Evolutionary conservation across 2,113 vertebrate genomes (phyloP).

Genomic region (Dasyornis broadbenti): DNA sequence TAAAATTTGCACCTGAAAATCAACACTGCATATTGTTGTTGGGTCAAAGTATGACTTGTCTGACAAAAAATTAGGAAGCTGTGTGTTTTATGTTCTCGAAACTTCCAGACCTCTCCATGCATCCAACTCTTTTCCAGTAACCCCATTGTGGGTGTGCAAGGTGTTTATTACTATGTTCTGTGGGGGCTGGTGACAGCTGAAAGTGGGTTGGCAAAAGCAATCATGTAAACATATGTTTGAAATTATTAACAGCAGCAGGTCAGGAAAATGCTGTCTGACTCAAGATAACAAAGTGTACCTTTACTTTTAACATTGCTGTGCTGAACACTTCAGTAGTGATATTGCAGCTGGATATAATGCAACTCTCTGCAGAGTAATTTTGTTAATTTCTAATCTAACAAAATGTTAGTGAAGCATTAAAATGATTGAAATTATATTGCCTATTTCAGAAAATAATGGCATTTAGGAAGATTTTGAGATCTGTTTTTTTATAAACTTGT

Average conservation of each 20-base stretch:
- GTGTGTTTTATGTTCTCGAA: background rate
- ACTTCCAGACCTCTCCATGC: background rate
- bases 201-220: slow-evolving; percentile 13
- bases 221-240: background rate
- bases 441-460: background rate
- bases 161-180: slow-evolving; percentile 37
- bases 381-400: background rate
- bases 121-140: background rate
- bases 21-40: background rate
- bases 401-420: background rate
- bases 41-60: background rate
- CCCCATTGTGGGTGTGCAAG: background rate
- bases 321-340: background rate
- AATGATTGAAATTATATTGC: background rate
- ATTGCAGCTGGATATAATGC: background rate
- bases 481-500: background rate
- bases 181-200: slow-evolving; percentile 45
- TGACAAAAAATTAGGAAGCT: background rate
- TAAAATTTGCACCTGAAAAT: slow-evolving; percentile 44
- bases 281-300: background rate
- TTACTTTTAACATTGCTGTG: background rate
- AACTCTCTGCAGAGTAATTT: background rate
- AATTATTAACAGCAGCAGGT: background rate
- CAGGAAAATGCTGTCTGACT: background rate
- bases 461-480: background rate